phyloP scores from a whole-genome alignment of 2,888 invertebrate genomes.

The Notodonta ziczac region DNA sequence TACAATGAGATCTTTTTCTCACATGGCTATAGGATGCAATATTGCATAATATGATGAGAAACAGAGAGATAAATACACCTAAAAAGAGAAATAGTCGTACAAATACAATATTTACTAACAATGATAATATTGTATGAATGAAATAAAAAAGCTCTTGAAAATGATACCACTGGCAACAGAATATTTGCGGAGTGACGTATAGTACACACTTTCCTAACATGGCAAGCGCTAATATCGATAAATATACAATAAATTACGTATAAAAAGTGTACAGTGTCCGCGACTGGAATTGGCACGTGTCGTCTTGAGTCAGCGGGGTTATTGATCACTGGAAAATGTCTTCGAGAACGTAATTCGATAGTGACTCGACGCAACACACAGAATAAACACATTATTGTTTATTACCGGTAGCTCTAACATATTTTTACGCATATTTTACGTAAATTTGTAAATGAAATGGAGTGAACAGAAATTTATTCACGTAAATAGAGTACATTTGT shows the following conservation, averaged over 20 bases:
- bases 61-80: too few species aligned
- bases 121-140: neutral
- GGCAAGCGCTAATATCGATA: neutral
- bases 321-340: neutral
- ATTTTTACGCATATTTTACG: too few species aligned
- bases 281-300: neutral
- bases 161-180: neutral
- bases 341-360: neutral
- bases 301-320: neutral
- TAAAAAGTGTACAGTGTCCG: slow-evolving; percentile 7
- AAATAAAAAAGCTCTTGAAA: neutral
- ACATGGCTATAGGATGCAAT: too few species aligned
- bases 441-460: too few species aligned
- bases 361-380: neutral
- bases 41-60: too few species aligned
- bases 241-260: slow-evolving; percentile 2
- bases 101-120: neutral
- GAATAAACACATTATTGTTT: neutral
- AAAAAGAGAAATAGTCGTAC: too few species aligned
- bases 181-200: neutral
- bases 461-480: too few species aligned
- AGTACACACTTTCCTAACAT: neutral
- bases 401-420: neutral
- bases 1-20: too few species aligned
- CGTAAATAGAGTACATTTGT: too few species aligned